Evolutionary conservation across 2,797 vertebrate genomes (phyloP), one percentile per base, ranked within the genome.

Genomic region (Lacerta bilineata): DNA sequence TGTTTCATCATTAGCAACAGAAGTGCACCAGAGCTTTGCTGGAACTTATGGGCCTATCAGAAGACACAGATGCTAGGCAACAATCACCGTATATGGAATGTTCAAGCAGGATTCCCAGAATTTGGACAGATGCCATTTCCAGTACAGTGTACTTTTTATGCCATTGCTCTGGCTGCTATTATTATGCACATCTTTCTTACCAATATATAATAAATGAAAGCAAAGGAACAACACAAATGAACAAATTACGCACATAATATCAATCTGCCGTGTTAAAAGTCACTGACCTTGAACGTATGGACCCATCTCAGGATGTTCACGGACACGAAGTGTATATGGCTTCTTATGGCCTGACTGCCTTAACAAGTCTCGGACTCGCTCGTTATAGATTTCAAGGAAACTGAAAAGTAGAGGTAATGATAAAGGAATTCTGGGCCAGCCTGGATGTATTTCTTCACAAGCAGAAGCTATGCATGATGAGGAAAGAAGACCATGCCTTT

Each of bases 311-410:
- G 99, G 99, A 90, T 99, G 99, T 36, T 99, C 99, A 91, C 99
- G 95, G 41, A 99, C 98, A 87, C 98, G 97, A 59, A 99, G 95
- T 0, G 97, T 97, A 3, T 97, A 95, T 69, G 98, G 97, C 89
- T 98, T 99, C 95, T 98, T 98, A 94, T 94, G 95, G 89, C 98
- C 97, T 59, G 97, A 95, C 36, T 95, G 95, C 80, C 96, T 97
- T 86, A 99, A 95, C 85, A 99, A 94, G 95, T 99, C 99, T 76
- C 98, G 96, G 1, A 99, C 99, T 1, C 98, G 98, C 92, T 99
- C 99, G 0, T 99, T 99, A 91, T 99, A 99, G 95, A 99, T 99
- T 98, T 99, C 99, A 90, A 99, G 96, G 94, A 99, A 99, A 94
- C 98, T 99, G 93, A 74, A 92, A 84, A 84, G 11, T 84, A 85